phyloP scores from a whole-genome alignment of 2,113 vertebrate species.

The Quiscalus mexicanus region DNA sequence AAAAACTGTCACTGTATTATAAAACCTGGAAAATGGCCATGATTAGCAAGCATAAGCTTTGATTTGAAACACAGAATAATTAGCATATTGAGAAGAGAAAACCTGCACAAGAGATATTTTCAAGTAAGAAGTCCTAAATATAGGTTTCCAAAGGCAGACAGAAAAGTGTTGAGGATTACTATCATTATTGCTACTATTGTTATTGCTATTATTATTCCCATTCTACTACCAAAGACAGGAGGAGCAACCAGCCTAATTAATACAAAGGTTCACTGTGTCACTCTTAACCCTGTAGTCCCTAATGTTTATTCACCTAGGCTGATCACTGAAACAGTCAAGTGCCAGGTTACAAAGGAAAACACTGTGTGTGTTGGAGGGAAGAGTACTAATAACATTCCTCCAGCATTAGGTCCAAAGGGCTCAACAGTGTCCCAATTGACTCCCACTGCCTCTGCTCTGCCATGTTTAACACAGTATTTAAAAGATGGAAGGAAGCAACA shows the following conservation, averaged over 20 bases:
- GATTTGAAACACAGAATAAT: background rate
- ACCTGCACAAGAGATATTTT: background rate
- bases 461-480: background rate
- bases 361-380: background rate
- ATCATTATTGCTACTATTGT: background rate
- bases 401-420: background rate
- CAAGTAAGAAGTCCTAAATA: background rate
- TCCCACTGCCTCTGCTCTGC: background rate
- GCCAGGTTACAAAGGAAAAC: background rate
- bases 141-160: background rate
- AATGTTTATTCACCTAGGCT: background rate
- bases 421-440: background rate
- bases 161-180: background rate
- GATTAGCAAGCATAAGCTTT: background rate
- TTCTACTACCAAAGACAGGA: background rate
- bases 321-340: background rate
- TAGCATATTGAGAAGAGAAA: background rate
- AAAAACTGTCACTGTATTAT: background rate
- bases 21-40: constrained; percentile 27
- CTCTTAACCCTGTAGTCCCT: background rate
- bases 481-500: background rate
- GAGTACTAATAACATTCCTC: background rate
- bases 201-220: background rate
- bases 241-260: background rate
- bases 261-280: background rate